These are phyloP conservation scores for Zenarchopterus dispar DNA, from an alignment of 2,797 vertebrate genomes.

Conservation along the genomic window DNA sequence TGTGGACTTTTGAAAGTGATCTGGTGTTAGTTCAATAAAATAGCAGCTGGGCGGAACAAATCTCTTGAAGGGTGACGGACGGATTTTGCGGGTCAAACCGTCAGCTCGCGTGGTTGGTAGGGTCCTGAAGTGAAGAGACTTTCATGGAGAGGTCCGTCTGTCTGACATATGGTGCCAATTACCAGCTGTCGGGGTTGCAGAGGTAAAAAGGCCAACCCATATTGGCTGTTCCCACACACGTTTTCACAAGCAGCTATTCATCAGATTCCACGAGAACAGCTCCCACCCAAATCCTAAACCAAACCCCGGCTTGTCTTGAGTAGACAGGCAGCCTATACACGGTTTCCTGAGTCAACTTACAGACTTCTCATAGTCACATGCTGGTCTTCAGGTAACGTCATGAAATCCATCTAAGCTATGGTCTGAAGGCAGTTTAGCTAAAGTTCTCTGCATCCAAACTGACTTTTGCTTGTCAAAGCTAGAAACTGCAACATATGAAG, in stretches of 20 bases:
- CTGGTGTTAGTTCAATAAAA: too few relatives aligned
- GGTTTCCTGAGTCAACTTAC: constrained; percentile 39
- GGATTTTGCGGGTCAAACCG: constrained; percentile 5
- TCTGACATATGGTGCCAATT: constrained; percentile 83
- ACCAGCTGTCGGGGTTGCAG: constrained; percentile 67
- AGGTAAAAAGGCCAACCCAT: constrained; percentile 77
- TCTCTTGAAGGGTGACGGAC: neutral
- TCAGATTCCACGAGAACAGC: constrained; percentile 52
- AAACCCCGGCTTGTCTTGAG: constrained; percentile 62
- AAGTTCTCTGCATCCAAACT: neutral
- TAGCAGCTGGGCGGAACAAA: too few relatives aligned
- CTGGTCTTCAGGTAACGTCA: constrained; percentile 34
- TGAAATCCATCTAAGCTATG: constrained; percentile 13
- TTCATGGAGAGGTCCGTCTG: constrained; percentile 54
- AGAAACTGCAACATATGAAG: too few relatives aligned
- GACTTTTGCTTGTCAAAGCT: neutral
- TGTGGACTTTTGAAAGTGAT: too few relatives aligned
- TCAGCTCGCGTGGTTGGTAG: constrained; percentile 9
- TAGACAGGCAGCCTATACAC: constrained; percentile 64
- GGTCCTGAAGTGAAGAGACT: constrained; percentile 49
- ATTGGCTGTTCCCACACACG: constrained; percentile 70
- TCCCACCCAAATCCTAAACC: constrained; percentile 70
- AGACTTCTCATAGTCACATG: constrained; percentile 46
- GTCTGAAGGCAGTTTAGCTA: neutral
- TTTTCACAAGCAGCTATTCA: constrained; percentile 80